phyloP scores from a whole-genome alignment of 2,888 invertebrate genomes.

The Aelia acuminata region DNA sequence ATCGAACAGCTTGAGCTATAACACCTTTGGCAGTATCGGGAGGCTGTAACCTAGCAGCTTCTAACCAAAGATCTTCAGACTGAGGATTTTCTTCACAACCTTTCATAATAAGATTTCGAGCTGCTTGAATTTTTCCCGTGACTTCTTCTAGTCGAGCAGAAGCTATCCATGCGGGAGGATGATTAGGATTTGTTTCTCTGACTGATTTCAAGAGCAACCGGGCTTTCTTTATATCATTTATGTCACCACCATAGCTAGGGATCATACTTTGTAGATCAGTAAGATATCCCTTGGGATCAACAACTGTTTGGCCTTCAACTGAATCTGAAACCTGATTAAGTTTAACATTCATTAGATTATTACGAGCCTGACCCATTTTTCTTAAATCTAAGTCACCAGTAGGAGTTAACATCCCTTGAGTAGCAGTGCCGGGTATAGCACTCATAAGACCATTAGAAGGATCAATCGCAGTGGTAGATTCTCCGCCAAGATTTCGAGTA shows the following conservation, averaged over 20 bases:
- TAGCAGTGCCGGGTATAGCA: slow-evolving; percentile 84
- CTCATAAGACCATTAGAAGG: slow-evolving; percentile 88
- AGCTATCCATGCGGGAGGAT: slow-evolving; percentile 99
- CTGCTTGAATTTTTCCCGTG: slow-evolving; percentile 95
- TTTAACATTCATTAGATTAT: slow-evolving; percentile 99
- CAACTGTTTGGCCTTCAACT: slow-evolving; percentile 98
- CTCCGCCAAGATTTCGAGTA: slow-evolving; percentile 87
- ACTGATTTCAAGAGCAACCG: slow-evolving; percentile 95
- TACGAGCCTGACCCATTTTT: slow-evolving; percentile 99
- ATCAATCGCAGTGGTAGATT: slow-evolving; percentile 84
- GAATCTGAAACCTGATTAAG: slow-evolving; percentile 96
- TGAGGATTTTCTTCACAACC: slow-evolving; percentile 97
- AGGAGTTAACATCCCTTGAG: slow-evolving; percentile 88
- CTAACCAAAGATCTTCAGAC: slow-evolving; percentile 98
- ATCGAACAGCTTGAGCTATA: slow-evolving; percentile 95
- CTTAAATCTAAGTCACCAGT: slow-evolving; percentile 92
- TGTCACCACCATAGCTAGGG: slow-evolving; percentile 97
- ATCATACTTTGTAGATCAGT: slow-evolving; percentile 99
- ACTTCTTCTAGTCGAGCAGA: slow-evolving; percentile 98
- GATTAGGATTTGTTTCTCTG: slow-evolving; percentile 97
- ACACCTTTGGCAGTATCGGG: slow-evolving; percentile 95
- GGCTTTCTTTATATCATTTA: slow-evolving; percentile 96
- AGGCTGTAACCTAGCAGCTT: slow-evolving; percentile 94
- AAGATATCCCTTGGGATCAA: slow-evolving; percentile 99
- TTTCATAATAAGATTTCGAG: slow-evolving; percentile 97